Conservation (phyloP, 2,113 vertebrate species). For the Herpetotheres cachinnans region DNA sequence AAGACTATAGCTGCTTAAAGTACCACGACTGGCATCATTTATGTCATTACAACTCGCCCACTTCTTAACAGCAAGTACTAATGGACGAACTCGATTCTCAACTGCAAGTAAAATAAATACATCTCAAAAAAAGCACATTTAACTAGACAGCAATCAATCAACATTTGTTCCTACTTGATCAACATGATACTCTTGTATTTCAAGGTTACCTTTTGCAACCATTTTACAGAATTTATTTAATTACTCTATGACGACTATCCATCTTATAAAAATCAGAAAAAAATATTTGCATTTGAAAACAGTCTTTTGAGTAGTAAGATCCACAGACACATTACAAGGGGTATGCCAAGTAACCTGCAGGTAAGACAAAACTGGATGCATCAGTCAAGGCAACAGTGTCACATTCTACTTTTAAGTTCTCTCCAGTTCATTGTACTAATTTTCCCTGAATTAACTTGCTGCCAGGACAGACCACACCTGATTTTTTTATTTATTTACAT, state of each 20-base stretch:
- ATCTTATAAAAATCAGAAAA: not conserved
- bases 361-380: not conserved
- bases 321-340: not conserved
- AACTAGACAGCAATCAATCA: not conserved
- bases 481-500: not conserved
- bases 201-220: not conserved
- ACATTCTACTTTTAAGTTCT: not conserved
- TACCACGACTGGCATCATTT: slow-evolving; percentile 97
- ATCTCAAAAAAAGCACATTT: not conserved
- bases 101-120: slow-evolving; percentile 78
- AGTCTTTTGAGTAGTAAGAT: not conserved
- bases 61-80: slow-evolving; percentile 92
- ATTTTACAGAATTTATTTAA: not conserved
- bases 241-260: not conserved
- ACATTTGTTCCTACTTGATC: not conserved
- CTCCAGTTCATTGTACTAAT: not conserved
- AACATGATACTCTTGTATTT: not conserved
- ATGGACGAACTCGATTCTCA: slow-evolving; percentile 89
- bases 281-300: not conserved
- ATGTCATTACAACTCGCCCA: slow-evolving; percentile 90
- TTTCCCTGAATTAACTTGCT: not conserved
- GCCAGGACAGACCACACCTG: not conserved
- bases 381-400: not conserved
- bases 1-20: slow-evolving; percentile 94
- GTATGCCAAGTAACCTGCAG: not conserved